Base-by-base conservation (phyloP, 2,113 vertebrate genomes). In the Chaetodon trifascialis region DNA sequence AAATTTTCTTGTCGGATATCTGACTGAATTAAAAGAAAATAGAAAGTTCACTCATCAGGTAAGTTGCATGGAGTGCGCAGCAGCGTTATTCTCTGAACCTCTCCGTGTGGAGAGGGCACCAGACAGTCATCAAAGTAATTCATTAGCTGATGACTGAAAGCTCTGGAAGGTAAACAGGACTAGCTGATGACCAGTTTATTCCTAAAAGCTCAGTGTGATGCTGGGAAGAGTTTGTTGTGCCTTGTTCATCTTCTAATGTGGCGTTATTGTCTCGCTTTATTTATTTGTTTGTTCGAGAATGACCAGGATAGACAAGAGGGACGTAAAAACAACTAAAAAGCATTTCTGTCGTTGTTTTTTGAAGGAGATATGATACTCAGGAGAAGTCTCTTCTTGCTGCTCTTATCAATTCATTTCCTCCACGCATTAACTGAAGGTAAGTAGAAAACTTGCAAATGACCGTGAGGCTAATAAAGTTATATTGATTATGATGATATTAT, bases 331-430 rank as follows among this genome's bases (percentile, higher is more conserved):
- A 79, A 82, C 83, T 54, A 17, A 70, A 51, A 63, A 59, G 6
- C 4, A 19, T 79, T 58, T 74, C n/a, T 84, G 40, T 76, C 87
- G 52, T 93, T 74, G 30, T 30, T 89, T 38, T 84, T 93, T 93
- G 11, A 88, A 97, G 96, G 92, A 94, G 94, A 93, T 91, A 98
- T 96, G 95, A 94, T 95, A 86, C 95, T 93, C 88, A 95, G 90
- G 89, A 95, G 93, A 82, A 91, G 91, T 79, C 91, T 96, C 73
- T 85, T 95, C 89, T 94, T 96, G 91, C 88, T 97, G 87, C 90
- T 93, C 70, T 56, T 96, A 73, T 92, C 96, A 59, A 78, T 95
- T 73, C 51, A 96, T 80, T 95, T 95, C 88, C 89, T 92, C 88
- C 94, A 91, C 15, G 95, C 95, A 60, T 19, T 94, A 76, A 75